Base-by-base conservation (phyloP, 2,113 vertebrate species). In the Loxodonta africana region DNA sequence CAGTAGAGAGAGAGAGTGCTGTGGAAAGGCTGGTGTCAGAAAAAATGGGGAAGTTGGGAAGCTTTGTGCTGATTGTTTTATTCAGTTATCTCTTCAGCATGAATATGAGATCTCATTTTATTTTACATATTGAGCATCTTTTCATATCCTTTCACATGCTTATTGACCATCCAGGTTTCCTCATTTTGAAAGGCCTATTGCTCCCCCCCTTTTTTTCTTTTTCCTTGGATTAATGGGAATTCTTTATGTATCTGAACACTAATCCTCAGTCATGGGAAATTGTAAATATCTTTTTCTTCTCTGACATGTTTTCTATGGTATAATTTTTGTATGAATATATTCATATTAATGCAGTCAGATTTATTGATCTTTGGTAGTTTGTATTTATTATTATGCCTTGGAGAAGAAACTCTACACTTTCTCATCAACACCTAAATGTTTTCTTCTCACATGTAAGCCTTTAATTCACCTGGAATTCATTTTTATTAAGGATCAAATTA, bases 81-180 rank as follows among this genome's bases (percentile, higher is more conserved):
- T 57, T 57, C 53, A 57, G 53, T 57, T 17, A 57, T 57, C 53
- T 57, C 53, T 57, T 57, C 8, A 57, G 53, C 15, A 17, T n/a
- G 28, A 96, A 84, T 60, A 84, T 62, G 2, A 65, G 73, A 48
- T 83, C 46, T 63, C 71, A 76, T 76, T 95, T 91, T 76, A 85
- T 89, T 91, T 96, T 78, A 67, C 17, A 25, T 91, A 86, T 80
- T 93, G 51, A 74, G n/a, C 60, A 85, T 93, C 21, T 80, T 88
- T 91, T 95, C 46, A 57, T 88, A 33, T n/a, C 4, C 46, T 93
- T 88, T 83, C 83, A 48, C 14, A 84, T 60, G 4, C 62, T 97
- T 83, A 46, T 91, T 88, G 78, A 93, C 63, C 20, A 63, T 82
- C 65, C 17, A 82, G 30, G 0, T 91, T 95, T 95, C 65, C n/a